Base-by-base conservation (phyloP, 2,888 invertebrate species). In the Caenorhabditis drosophilae region DNA sequence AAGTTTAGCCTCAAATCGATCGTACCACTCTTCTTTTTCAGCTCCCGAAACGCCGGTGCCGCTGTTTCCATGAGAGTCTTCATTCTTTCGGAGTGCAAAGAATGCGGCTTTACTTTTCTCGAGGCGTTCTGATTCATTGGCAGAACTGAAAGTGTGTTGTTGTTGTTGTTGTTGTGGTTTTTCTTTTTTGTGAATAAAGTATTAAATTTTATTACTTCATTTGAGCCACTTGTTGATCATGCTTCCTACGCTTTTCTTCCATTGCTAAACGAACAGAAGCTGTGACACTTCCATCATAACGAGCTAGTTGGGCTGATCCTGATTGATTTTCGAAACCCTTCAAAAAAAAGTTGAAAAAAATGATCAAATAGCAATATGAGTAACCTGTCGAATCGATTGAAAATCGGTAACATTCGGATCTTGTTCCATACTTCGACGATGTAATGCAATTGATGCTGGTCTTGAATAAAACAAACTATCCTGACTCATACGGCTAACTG, bases 61-160 rank as follows among this genome's bases (percentile, higher is more conserved):
- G n/a, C n/a, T n/a, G n/a, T n/a, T n/a, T n/a, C n/a, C n/a, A 16
- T 38, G 57, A 9, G 55, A 51, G 23, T 57, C 58, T 12, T 67
- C 60, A 26, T 59, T 60, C 15, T 67, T 67, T 18, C 51, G 52
- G 11, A 81, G 67, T 23, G 77, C 76, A 63, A 82, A 82, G 62
- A 82, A 82, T 12, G 82, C 82, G 4, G 80, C 80, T 47, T 83
- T 83, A 42, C 79, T 73, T 64, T 70, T 73, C 56, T 81, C 76
- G 34, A 64, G 56, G 27, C 81, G 60, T 36, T 82, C 79, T 15
- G 62, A 70, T 49, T 80, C 81, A 22, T 72, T 70, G 44, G 70
- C 66, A 11, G 78, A 73, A 42, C 80, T 81, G 67, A 51, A 16
- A 35, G 22, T 27, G 22, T 34, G 15, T 40, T 44, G n/a, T n/a